phyloP scores from a whole-genome alignment of 2,797 vertebrate genomes.

The Geotrypetes seraphini region DNA sequence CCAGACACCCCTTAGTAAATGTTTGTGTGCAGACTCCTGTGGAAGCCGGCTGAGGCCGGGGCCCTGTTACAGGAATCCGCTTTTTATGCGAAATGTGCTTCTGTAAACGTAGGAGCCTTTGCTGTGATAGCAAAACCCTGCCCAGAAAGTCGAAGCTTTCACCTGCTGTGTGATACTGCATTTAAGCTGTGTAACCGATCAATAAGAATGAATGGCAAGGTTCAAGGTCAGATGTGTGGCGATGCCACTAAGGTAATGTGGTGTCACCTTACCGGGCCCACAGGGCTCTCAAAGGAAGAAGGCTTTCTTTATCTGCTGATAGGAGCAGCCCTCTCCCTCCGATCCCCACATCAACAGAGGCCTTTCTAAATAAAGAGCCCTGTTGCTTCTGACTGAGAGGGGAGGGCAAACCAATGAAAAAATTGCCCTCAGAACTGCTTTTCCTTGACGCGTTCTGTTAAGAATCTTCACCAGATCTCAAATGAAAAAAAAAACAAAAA shows the following conservation, averaged over 20 bases:
- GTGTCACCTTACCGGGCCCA: slow-evolving; percentile 11
- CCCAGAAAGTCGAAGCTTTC: slow-evolving; percentile 29
- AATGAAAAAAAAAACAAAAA: too few species aligned
- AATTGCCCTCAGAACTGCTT: slow-evolving; percentile 13
- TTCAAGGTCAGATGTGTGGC: slow-evolving; percentile 38
- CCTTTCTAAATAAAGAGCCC: background rate
- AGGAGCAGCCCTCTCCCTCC: background rate
- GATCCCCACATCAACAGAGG: background rate
- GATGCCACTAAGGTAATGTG: slow-evolving; percentile 32
- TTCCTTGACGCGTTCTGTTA: too few species aligned
- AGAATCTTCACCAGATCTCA: too few species aligned
- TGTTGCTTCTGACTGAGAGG: slow-evolving; percentile 6
- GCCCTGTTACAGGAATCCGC: too few species aligned
- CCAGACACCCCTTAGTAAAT: too few species aligned
- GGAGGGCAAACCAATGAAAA: background rate
- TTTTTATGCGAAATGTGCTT: too few species aligned
- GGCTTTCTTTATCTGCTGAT: slow-evolving; percentile 1
- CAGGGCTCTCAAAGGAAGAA: too few species aligned
- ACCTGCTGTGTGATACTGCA: slow-evolving; percentile 34
- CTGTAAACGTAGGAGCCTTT: too few species aligned
- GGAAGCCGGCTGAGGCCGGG: too few species aligned
- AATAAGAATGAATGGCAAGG: slow-evolving; percentile 43
- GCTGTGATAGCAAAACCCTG: too few species aligned
- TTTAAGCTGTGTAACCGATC: slow-evolving; percentile 45
- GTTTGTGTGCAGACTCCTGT: too few species aligned